A percentile compares a stretch with the other conserved stretches of the same genome.
These are phyloP conservation scores for Dasypolia templi DNA, from an alignment of 2,888 invertebrate genomes.

Conservation along the genomic window DNA sequence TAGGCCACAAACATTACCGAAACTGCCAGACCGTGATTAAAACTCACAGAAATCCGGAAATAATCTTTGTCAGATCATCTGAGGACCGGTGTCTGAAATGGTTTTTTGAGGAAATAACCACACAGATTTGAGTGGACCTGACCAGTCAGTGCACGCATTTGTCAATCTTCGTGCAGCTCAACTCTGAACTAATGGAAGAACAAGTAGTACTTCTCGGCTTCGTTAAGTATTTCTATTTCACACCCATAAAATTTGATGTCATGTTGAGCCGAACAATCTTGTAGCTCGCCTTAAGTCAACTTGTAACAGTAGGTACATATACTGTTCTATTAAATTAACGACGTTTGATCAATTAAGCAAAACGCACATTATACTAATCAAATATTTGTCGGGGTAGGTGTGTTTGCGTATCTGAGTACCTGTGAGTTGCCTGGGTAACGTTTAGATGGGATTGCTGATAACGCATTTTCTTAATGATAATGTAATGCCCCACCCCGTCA, in stretches of 20 bases:
- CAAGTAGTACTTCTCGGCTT: too few relatives aligned
- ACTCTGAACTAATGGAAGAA: too few relatives aligned
- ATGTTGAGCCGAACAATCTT: neutral
- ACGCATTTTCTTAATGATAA: neutral
- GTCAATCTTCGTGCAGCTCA: too few relatives aligned
- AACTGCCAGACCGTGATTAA: too few relatives aligned
- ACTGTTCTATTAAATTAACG: constrained; percentile 1
- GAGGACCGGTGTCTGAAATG: too few relatives aligned
- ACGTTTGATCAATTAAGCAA: constrained; percentile 46
- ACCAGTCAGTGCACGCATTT: too few relatives aligned
- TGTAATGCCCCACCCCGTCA: neutral
- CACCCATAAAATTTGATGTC: neutral
- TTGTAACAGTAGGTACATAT: neutral
- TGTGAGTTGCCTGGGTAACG: neutral
- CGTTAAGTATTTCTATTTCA: too few relatives aligned
- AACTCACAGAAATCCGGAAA: too few relatives aligned
- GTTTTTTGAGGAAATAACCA: too few relatives aligned
- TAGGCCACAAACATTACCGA: too few relatives aligned
- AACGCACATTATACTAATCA: constrained; percentile 41
- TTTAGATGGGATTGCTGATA: constrained; percentile 1
- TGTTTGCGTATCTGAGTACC: neutral
- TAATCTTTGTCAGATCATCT: too few relatives aligned
- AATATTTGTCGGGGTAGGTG: constrained; percentile 16
- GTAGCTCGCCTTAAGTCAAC: neutral
- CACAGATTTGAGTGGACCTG: too few relatives aligned